Base-by-base conservation (phyloP, 2,113 vertebrate genomes). In the Tylochromis polylepis region DNA sequence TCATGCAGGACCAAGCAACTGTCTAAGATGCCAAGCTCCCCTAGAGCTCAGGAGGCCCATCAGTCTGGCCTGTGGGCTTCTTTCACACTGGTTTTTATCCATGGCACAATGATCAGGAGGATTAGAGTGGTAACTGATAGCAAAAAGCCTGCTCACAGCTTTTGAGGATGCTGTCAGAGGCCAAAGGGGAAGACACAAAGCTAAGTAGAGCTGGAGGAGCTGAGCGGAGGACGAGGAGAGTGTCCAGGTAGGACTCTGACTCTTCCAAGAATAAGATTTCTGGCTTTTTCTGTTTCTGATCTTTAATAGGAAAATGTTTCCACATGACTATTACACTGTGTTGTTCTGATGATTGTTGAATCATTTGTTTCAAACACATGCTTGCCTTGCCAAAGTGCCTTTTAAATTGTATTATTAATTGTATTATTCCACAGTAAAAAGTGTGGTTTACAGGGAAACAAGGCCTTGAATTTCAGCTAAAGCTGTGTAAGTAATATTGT, bases 111-210 rank as follows among this genome's bases (percentile, higher is more conserved):
- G 94, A 96, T 96, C 95, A 96, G 93, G 94, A 84, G 96, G 95
- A 97, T 97, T 96, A 97, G 93, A 95, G 94, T 70, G 93, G 94
- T 94, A 95, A 96, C 95, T 96, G 96, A 96, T 95, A 93, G 92
- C 58, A 96, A 96, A 96, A 95, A 95, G 93, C 56, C 81, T 20
- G 15, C 80, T 78, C 81, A 8, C 9, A n/a, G 88, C 49, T 88
- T 85, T 92, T 88, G 56, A 81, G 83, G 60, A 65, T 20, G 60
- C 29, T 83, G 80, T 81, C 60, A 86, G 77, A 31, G 72, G 72
- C 51, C 87, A 18, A 22, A 77, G 70, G 2, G 43, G 81, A 43
- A 57, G 79, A 43, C 51, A 24, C 10, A 38, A 11, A 29, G 81
- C 14, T 9, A 22, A 56, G 79, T 5, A 57, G 24, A 11, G 41